These are phyloP conservation scores for Rotaria macrura DNA, from an alignment of 2,888 invertebrate genomes.

Conservation along the genomic window DNA sequence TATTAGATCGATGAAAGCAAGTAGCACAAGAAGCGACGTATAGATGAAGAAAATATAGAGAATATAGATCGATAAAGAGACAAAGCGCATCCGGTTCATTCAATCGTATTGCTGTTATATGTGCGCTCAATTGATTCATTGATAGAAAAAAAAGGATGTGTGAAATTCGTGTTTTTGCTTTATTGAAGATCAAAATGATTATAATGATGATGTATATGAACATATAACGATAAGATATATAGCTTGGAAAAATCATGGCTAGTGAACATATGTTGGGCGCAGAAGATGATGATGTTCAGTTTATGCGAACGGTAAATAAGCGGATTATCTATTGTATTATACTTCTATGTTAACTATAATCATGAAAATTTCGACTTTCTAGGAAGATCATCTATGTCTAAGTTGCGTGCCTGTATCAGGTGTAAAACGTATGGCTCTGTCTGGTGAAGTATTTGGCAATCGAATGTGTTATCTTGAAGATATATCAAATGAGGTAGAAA, in stretches of 20 bases:
- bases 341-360: not conserved
- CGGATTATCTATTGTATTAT: not conserved
- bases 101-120: not conserved
- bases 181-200: not conserved
- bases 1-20: not conserved
- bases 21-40: not conserved
- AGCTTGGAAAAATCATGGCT: not conserved
- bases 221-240: not conserved
- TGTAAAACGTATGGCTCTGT: constrained; percentile 54
- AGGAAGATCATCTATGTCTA: constrained; percentile 34
- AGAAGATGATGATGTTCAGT: constrained; percentile 18
- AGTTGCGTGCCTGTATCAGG: constrained; percentile 29
- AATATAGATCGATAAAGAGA: not conserved
- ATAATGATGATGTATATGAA: not conserved
- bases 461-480: constrained; percentile 96
- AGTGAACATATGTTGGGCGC: not conserved
- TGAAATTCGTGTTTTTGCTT: not conserved
- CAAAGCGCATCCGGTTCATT: not conserved
- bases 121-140: not conserved
- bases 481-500: constrained; percentile 80
- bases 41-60: not conserved
- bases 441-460: constrained; percentile 98
- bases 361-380: not conserved
- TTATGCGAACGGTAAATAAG: not conserved
- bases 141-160: not conserved